A percentile compares a stretch with the other conserved stretches of the same genome.
Conservation (phyloP, 2,113 vertebrate species). For the Pedionomus torquatus region DNA sequence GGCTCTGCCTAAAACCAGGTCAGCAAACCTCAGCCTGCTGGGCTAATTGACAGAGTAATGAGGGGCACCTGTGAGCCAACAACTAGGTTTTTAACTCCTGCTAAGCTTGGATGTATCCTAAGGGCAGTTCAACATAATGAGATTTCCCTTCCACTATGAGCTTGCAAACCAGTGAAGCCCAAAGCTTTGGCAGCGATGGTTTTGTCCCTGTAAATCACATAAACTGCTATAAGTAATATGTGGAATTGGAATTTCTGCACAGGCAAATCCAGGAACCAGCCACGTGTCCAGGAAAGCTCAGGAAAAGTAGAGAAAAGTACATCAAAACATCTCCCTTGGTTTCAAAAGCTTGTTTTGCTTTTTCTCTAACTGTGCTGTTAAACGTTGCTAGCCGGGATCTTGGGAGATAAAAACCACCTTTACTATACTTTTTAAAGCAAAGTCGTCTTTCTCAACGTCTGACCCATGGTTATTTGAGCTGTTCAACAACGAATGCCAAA, state of each 20-base stretch:
- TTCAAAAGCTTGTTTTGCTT: neutral
- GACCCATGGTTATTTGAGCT: neutral
- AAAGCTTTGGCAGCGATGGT: neutral
- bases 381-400: neutral
- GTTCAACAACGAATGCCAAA: neutral
- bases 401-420: neutral
- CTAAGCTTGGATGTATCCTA: neutral
- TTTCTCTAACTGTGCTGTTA: neutral
- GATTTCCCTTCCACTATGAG: neutral
- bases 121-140: neutral
- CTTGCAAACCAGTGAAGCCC: neutral
- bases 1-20: neutral
- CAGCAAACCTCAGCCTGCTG: neutral
- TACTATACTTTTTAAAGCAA: neutral
- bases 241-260: neutral
- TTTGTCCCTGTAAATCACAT: neutral
- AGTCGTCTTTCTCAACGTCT: neutral
- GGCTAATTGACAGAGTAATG: neutral
- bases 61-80: neutral
- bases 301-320: neutral
- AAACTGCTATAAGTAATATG: fast-evolving
- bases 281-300: fast-evolving
- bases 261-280: neutral
- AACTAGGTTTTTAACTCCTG: neutral
- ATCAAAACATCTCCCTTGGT: neutral